These are phyloP conservation scores for Protosalanx chinensis DNA, from an alignment of 2,797 vertebrate genomes.

Conservation along the genomic window DNA sequence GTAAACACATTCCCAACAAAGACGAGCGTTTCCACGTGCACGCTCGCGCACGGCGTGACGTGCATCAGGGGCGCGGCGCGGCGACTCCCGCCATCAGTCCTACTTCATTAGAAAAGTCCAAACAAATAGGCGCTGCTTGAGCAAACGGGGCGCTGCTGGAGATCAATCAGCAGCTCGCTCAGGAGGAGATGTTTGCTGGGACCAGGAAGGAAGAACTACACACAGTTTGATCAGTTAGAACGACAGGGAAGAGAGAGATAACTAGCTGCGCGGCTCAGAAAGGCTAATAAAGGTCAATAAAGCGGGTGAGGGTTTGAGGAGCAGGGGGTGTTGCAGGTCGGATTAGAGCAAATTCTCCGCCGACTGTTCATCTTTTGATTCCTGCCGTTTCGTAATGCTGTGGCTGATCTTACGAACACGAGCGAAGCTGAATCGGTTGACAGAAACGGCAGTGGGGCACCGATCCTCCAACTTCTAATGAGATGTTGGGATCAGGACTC, in stretches of 20 bases:
- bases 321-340: not conserved
- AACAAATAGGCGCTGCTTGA: slow-evolving; percentile 29
- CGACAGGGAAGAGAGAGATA: not conserved
- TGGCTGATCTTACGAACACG: not conserved
- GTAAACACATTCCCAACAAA: not conserved
- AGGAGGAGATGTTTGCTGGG: slow-evolving; percentile 41
- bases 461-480: too few species aligned
- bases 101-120: slow-evolving; percentile 49
- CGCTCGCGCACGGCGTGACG: slow-evolving; percentile 4
- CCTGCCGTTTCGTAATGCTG: not conserved
- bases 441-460: too few species aligned
- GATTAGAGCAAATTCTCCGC: too few species aligned
- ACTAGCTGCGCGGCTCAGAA: not conserved
- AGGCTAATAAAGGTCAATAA: not conserved
- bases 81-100: slow-evolving; percentile 30
- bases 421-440: not conserved
- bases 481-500: too few species aligned
- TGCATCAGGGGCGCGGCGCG: slow-evolving; percentile 13
- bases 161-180: slow-evolving; percentile 33
- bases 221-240: not conserved
- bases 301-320: not conserved
- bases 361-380: not conserved
- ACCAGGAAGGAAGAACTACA: slow-evolving; percentile 1
- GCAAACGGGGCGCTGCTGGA: slow-evolving; percentile 31
- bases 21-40: not conserved